Percentiles rank a stretch among this genome's conserved stretches.
Evolutionary conservation across 2,797 vertebrate genomes (phyloP).

Genomic region (Iguana delicatissima): DNA sequence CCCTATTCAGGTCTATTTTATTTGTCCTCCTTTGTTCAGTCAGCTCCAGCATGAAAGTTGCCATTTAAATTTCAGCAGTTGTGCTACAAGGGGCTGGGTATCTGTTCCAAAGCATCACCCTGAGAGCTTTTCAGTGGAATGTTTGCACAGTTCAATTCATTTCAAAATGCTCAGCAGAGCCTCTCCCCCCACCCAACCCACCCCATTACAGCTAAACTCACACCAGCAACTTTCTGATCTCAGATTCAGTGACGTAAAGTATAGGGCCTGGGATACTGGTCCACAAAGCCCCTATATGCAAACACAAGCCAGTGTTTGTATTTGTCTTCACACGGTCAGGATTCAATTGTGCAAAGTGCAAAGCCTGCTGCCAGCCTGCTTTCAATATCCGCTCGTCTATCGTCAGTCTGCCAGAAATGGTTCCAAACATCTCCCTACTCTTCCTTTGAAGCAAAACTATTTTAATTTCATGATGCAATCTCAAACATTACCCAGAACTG

Average conservation of each 20-base stretch:
- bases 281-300: slow-evolving; percentile 69
- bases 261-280: slow-evolving; percentile 75
- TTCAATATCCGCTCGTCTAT: slow-evolving; percentile 79
- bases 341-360: slow-evolving; percentile 78
- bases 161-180: slow-evolving; percentile 68
- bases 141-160: slow-evolving; percentile 76
- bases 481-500: slow-evolving; percentile 88
- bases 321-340: slow-evolving; percentile 76
- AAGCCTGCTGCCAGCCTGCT: slow-evolving; percentile 74
- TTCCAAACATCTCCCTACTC: slow-evolving; percentile 69
- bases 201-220: slow-evolving; percentile 13
- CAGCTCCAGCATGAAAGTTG: slow-evolving; percentile 76
- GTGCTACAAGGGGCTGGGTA: slow-evolving; percentile 71
- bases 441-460: slow-evolving; percentile 88
- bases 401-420: slow-evolving; percentile 78
- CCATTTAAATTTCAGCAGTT: slow-evolving; percentile 73
- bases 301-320: slow-evolving; percentile 66
- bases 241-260: slow-evolving; percentile 75
- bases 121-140: slow-evolving; percentile 66
- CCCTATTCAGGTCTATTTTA: slow-evolving; percentile 71
- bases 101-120: slow-evolving; percentile 70
- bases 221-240: slow-evolving; percentile 58
- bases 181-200: slow-evolving; percentile 67
- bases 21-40: slow-evolving; percentile 77
- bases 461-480: slow-evolving; percentile 82